Base-by-base conservation (phyloP, 2,888 invertebrate genomes). In the Lepas anatifera region DNA sequence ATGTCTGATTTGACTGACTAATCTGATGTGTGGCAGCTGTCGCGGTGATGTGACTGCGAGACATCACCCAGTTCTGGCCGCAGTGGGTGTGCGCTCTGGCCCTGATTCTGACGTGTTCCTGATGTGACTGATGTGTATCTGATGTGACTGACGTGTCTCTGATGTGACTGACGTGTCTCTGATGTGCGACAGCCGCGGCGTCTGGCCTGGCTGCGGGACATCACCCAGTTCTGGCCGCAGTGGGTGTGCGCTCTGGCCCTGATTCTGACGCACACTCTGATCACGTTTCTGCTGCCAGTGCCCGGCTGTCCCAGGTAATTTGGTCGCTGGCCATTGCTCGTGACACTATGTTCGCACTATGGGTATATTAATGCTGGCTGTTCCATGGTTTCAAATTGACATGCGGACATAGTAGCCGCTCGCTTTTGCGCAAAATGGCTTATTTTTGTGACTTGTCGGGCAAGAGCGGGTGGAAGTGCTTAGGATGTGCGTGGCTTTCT, bases 291-390 rank as follows among this genome's bases (percentile, higher is more conserved):
- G 8, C 79, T 92, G 3, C 83, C 85, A 52, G 87, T 90, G 27
- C 89, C 92, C 0, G 86, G 86, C 67, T 96, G 95, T 78, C 91
- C 93, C 2, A 85, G 81, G 27, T 25, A 25, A 6, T n/a, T n/a
- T n/a, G n/a, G n/a, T n/a, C n/a, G n/a, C n/a, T n/a, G n/a, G n/a
- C n/a, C n/a, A n/a, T n/a, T n/a, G n/a, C n/a, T n/a, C n/a, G n/a
- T n/a, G n/a, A n/a, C n/a, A n/a, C n/a, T n/a, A n/a, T n/a, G n/a
- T n/a, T n/a, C n/a, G n/a, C n/a, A n/a, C n/a, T n/a, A n/a, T n/a
- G n/a, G n/a, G n/a, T n/a, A n/a, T n/a, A n/a, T n/a, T n/a, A n/a
- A n/a, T n/a, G n/a, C n/a, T n/a, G n/a, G n/a, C n/a, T n/a, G n/a
- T n/a, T n/a, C n/a, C n/a, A n/a, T n/a, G n/a, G n/a, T n/a, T n/a